Evolutionary conservation across 2,113 vertebrate genomes (phyloP).

Genomic region (Neomonachus schauinslandi): DNA sequence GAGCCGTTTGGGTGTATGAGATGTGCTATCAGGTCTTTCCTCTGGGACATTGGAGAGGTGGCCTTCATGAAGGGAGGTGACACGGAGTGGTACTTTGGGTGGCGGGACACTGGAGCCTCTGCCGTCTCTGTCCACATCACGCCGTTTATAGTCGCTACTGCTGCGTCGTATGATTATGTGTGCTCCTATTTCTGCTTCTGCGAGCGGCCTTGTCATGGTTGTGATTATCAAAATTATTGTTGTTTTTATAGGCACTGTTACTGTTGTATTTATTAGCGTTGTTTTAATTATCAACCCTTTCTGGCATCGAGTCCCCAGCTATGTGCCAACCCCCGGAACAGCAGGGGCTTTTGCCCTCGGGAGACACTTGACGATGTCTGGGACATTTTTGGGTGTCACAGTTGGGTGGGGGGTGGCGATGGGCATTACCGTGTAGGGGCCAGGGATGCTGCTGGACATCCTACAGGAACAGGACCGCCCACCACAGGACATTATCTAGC

Average conservation of each 20-base stretch:
- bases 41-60: too few species aligned
- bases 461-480: not conserved
- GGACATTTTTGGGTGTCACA: not conserved
- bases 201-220: accelerated
- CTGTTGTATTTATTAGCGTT: not conserved
- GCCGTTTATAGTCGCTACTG: accelerated
- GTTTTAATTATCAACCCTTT: not conserved
- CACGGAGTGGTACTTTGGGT: accelerated
- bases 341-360: not conserved
- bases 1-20: not conserved
- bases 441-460: accelerated
- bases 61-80: not conserved
- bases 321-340: not conserved
- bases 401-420: too few species aligned
- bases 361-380: not conserved
- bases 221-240: not conserved
- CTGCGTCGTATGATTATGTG: accelerated
- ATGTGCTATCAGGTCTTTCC: too few species aligned
- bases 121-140: accelerated
- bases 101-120: accelerated
- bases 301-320: not conserved
- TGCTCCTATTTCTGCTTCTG: accelerated
- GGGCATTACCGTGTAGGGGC: accelerated
- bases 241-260: not conserved
- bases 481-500: accelerated